Percentiles rank a stretch among this genome's conserved stretches.
phyloP scores from a whole-genome alignment of 2,113 vertebrate species.

The Merops nubicus region DNA sequence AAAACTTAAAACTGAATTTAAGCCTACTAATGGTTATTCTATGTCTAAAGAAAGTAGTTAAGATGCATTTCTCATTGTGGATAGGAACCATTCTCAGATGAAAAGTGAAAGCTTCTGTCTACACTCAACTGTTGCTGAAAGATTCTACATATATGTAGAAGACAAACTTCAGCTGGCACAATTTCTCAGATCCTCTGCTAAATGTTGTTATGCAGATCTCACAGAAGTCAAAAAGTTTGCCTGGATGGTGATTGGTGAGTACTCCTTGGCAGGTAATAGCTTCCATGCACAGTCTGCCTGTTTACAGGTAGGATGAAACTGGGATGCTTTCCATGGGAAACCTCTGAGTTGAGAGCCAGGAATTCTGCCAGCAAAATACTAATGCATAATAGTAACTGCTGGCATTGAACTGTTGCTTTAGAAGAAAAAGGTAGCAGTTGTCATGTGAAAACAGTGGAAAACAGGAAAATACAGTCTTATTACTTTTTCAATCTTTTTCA shows the following conservation, averaged over 20 bases:
- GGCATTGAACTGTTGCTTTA: neutral
- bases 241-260: neutral
- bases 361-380: neutral
- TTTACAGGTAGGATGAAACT: conserved; percentile 22
- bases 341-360: neutral
- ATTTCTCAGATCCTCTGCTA: neutral
- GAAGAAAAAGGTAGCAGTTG: conserved; percentile 6
- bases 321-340: conserved; percentile 18
- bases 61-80: neutral
- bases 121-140: neutral
- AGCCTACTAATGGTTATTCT: neutral
- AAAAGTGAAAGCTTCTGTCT: neutral
- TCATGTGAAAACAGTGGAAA: neutral
- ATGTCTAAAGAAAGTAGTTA: neutral
- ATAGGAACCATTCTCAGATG: neutral
- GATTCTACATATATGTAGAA: neutral
- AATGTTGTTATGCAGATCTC: neutral
- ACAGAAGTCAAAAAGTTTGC: neutral
- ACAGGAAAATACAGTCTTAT: neutral
- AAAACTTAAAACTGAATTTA: neutral
- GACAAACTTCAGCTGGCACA: neutral
- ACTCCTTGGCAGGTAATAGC: neutral
- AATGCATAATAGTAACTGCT: neutral
- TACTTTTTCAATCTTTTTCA: neutral
- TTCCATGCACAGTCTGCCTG: neutral